A percentile compares a stretch with the other conserved stretches of the same genome.
These are phyloP conservation scores for Drosophila lutescens DNA, from an alignment of 2,888 invertebrate species.

Conservation along the genomic window DNA sequence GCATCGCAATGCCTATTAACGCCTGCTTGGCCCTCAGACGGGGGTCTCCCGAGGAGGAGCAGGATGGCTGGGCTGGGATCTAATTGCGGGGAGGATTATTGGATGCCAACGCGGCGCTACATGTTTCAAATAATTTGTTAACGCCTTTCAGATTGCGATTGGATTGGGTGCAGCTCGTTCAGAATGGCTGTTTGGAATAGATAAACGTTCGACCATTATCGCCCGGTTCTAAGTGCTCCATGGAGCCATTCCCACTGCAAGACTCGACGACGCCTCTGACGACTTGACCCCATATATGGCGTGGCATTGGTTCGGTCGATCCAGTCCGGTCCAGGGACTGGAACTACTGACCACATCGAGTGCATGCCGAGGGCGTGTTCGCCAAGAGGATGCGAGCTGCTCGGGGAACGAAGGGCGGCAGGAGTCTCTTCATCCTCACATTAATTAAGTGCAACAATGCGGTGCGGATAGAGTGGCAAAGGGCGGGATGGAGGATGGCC, in stretches of 20 bases:
- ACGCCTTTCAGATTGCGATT: constrained; percentile 61
- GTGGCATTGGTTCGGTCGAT: not conserved
- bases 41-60: not conserved
- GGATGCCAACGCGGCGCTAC: constrained; percentile 70
- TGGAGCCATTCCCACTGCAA: constrained; percentile 63
- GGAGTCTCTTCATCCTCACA: constrained; percentile 60
- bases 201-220: constrained; percentile 70
- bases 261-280: constrained; percentile 44
- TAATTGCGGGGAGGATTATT: constrained; percentile 49
- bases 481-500: constrained; percentile 19
- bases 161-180: constrained; percentile 65
- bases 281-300: constrained; percentile 45
- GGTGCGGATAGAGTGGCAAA: constrained; percentile 44
- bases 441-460: constrained; percentile 80
- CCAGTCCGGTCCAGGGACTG: constrained; percentile 13
- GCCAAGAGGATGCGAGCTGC: constrained; percentile 32
- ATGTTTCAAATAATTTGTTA: constrained; percentile 75
- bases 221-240: constrained; percentile 47
- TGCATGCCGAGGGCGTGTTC: constrained; percentile 65
- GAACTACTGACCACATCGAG: constrained; percentile 40
- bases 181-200: constrained; percentile 41
- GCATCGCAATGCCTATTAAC: constrained; percentile 76
- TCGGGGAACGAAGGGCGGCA: constrained; percentile 18
- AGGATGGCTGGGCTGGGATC: not conserved
- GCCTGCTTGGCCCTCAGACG: constrained; percentile 48